These are phyloP conservation scores for Acleris laterana DNA, from an alignment of 2,888 invertebrate genomes.

Conservation along the genomic window DNA sequence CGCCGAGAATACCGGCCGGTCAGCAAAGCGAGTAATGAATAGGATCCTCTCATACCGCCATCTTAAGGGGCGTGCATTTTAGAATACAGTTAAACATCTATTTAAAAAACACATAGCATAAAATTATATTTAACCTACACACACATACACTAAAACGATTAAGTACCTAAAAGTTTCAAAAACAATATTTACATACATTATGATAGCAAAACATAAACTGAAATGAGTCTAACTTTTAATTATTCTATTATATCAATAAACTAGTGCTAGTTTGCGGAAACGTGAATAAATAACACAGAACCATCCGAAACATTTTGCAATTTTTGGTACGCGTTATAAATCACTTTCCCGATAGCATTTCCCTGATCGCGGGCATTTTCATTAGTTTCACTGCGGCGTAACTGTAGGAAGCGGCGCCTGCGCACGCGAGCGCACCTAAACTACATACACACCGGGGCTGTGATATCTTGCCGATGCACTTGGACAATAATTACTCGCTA, in stretches of 20 bases:
- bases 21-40: too few relatives aligned
- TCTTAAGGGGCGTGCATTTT: too few relatives aligned
- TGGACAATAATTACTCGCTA: not conserved
- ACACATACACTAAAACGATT: too few relatives aligned
- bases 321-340: conserved; percentile 75
- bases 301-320: conserved; percentile 43
- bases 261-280: not conserved
- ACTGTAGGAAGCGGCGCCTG: conserved; percentile 61
- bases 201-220: too few relatives aligned
- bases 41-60: too few relatives aligned
- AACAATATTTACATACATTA: too few relatives aligned
- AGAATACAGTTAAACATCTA: too few relatives aligned
- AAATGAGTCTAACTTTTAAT: too few relatives aligned
- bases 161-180: too few relatives aligned
- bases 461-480: not conserved
- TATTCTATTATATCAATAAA: not conserved
- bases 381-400: conserved; percentile 73
- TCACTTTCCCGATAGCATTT: conserved; percentile 77
- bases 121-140: too few relatives aligned
- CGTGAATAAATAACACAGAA: conserved; percentile 14
- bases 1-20: too few relatives aligned
- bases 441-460: conserved; percentile 32
- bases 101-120: too few relatives aligned
- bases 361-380: conserved; percentile 70
- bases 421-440: conserved; percentile 60